phyloP scores from a whole-genome alignment of 2,797 vertebrate species.

The Premnoplex brunnescens region DNA sequence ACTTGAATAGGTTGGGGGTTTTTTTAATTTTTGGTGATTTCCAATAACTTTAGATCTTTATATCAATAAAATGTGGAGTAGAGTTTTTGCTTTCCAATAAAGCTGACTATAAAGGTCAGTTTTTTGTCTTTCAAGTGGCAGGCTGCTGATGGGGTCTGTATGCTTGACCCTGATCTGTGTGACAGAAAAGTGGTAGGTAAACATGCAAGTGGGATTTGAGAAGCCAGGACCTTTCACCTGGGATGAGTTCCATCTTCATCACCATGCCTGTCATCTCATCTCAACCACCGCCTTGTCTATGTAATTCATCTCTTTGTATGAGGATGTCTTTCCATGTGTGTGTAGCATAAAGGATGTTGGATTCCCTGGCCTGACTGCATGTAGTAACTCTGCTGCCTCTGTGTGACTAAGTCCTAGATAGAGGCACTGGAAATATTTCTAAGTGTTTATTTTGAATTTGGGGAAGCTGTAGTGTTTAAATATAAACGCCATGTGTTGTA shows the following conservation, averaged over 20 bases:
- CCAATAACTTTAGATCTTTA: not conserved
- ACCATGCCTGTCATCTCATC: not conserved
- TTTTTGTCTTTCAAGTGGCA: not conserved
- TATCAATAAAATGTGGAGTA: not conserved
- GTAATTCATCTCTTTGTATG: not conserved
- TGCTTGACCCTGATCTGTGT: not conserved
- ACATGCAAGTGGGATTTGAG: not conserved
- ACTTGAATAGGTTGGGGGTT: not conserved
- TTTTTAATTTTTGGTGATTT: not conserved
- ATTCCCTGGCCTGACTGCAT: not conserved
- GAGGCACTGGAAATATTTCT: not conserved
- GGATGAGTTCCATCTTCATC: not conserved
- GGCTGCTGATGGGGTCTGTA: not conserved
- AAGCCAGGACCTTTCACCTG: not conserved
- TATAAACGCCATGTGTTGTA: not conserved
- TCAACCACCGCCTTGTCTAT: not conserved
- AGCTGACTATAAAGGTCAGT: not conserved
- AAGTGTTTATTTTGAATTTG: not conserved
- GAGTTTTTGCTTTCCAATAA: not conserved
- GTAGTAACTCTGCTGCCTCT: not conserved
- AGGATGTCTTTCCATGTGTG: not conserved
- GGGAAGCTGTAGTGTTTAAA: not conserved
- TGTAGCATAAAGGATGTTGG: not conserved
- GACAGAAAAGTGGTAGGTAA: not conserved
- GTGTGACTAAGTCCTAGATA: not conserved